phyloP scores from a whole-genome alignment of 1,140 invertebrate genomes.

The Procambarus clarkii region DNA sequence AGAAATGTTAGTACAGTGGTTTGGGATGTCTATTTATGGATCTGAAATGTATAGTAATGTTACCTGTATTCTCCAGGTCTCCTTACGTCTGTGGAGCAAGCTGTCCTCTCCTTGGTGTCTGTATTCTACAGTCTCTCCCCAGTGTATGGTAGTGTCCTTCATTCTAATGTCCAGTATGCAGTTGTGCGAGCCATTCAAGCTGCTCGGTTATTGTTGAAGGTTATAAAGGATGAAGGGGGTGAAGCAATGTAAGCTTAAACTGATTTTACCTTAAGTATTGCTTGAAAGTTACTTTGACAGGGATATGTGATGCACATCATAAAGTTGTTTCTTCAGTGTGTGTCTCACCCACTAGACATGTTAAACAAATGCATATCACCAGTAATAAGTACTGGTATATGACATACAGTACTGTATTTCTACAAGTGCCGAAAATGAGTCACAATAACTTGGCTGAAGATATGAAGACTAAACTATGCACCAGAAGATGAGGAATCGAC shows the following conservation, averaged over 20 bases:
- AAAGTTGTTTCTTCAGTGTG: too few relatives aligned
- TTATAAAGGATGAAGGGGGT: slow-evolving; percentile 51
- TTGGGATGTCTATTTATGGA: not conserved
- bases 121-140: slow-evolving; percentile 26
- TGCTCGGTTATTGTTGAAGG: slow-evolving; percentile 17
- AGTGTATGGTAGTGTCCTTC: slow-evolving; percentile 2
- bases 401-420: not conserved
- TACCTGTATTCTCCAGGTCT: slow-evolving; percentile 11
- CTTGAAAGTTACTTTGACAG: too few relatives aligned
- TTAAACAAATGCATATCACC: too few relatives aligned
- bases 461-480: too few relatives aligned
- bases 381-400: not conserved
- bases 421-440: too few relatives aligned
- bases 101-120: slow-evolving; percentile 29
- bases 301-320: too few relatives aligned
- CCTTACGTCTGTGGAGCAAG: slow-evolving; percentile 29
- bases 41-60: not conserved
- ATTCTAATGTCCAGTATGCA: slow-evolving; percentile 18
- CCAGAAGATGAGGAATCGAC: too few relatives aligned
- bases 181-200: slow-evolving; percentile 42
- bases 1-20: too few relatives aligned
- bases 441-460: too few relatives aligned
- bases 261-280: too few relatives aligned
- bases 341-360: too few relatives aligned
- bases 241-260: slow-evolving; percentile 33